Base-by-base conservation (phyloP, 2,797 vertebrate genomes). In the Trachurus trachurus region DNA sequence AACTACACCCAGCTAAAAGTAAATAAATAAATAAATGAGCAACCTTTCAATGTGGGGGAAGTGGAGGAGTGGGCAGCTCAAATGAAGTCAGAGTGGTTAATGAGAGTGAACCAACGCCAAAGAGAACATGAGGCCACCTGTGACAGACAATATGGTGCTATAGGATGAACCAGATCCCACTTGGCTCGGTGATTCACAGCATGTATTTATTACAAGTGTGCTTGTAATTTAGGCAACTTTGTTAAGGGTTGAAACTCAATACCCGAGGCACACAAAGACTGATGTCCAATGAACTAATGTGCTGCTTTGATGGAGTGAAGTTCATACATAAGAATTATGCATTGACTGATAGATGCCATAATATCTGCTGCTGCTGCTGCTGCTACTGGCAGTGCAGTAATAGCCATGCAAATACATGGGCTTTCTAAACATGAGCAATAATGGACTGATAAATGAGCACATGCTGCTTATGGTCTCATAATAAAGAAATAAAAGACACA, bases 101-200 rank as follows among this genome's bases (percentile, higher is more conserved):
- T 66, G 81, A 66, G 56, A 72, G 66, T 73, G 75, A 82, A 57
- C 34, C 39, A 7, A 65, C 61, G 62, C 61, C 80, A 79, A 81
- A 69, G 81, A 71, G 84, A 91, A 91, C 81, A 84, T 53, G 74
- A 90, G 61, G 79, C 85, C 66, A 52, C 76, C 75, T 67, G 65
- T 77, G 86, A 89, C 80, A 88, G 80, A 85, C 45, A 81, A 86
- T 78, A 81, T 76, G 84, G 71, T 82, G 85, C 85, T 87, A 79
- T 72, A 90, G 82, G 74, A 88, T 82, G 57, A 93, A 90, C 86
- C 44, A 81, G 84, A 92, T 85, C 74, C 9, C 1, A 58, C 52
- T 56, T 66, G 44, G 60, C 72, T 52, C 16, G 22, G 39, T 69
- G 71, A 67, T 62, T 75, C 42, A 19, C 21, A 34, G 29, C 52